These are phyloP conservation scores for Drosophila arizonae DNA, from an alignment of 1,140 invertebrate genomes.

Conservation along the genomic window DNA sequence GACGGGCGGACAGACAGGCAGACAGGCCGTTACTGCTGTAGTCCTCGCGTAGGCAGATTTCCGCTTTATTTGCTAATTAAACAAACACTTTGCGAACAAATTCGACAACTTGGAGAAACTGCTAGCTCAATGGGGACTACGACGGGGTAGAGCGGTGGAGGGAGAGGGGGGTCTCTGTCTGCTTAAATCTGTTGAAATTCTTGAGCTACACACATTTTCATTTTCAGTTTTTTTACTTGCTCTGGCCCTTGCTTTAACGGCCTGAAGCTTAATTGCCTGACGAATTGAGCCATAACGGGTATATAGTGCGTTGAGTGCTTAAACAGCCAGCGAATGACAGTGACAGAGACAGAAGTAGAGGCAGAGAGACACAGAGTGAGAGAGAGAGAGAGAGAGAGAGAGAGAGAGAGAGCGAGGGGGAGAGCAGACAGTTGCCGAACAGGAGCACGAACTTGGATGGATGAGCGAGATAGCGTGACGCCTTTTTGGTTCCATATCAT, in stretches of 20 bases:
- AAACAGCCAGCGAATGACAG: not conserved
- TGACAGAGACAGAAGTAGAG: not conserved
- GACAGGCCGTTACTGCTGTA: not conserved
- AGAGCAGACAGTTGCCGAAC: too few species aligned
- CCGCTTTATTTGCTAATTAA: conserved; percentile 70
- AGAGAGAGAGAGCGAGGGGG: not conserved
- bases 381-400: not conserved
- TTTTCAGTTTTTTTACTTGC: not conserved
- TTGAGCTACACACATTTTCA: conserved; percentile 15
- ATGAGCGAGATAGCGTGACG: not conserved
- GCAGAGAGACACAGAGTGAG: not conserved
- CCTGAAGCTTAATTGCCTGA: conserved; percentile 9
- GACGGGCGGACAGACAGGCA: not conserved
- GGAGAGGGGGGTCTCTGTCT: too few species aligned
- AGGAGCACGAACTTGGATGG: not conserved
- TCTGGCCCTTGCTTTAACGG: conserved; percentile 3
- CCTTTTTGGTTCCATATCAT: conserved; percentile 11
- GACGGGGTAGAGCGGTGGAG: not conserved
- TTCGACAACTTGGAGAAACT: conserved; percentile 21
- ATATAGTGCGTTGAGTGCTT: conserved; percentile 6
- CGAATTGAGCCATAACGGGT: conserved; percentile 36
- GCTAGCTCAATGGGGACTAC: not conserved
- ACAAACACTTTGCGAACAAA: conserved; percentile 44
- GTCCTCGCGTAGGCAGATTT: conserved; percentile 26
- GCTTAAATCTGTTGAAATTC: conserved; percentile 21